Conservation (phyloP, 2,888 invertebrate species). For the Mesorhabditis spiculigera region DNA sequence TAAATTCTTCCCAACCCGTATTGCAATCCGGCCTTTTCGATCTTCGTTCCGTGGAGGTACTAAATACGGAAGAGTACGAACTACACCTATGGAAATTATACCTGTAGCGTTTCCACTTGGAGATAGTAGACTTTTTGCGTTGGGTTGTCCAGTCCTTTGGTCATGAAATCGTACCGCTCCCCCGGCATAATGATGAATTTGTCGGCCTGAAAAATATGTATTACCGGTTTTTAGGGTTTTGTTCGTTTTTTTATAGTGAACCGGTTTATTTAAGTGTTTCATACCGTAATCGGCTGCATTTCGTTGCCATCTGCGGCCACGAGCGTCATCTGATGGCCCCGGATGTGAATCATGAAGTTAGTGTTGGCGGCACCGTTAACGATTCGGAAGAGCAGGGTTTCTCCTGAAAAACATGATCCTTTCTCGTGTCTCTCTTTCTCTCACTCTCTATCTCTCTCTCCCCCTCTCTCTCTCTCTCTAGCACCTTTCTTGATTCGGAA, state of each 20-base stretch:
- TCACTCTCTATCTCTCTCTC: too few relatives aligned
- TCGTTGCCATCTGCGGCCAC: slow-evolving; percentile 50
- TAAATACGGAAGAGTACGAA: too few relatives aligned
- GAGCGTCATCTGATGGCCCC: slow-evolving; percentile 44
- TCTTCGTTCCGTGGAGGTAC: too few relatives aligned
- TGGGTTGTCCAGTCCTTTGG: slow-evolving; percentile 33
- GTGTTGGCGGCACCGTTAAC: slow-evolving; percentile 50
- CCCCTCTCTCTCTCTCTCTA: too few relatives aligned
- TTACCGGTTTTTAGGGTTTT: too few relatives aligned
- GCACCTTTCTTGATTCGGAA: slow-evolving; percentile 33
- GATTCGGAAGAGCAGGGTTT: slow-evolving; percentile 38
- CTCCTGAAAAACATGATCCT: slow-evolving; percentile 18
- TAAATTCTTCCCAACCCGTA: too few relatives aligned
- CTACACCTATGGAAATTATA: not conserved
- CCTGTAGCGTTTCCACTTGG: slow-evolving; percentile 25
- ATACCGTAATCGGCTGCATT: slow-evolving; percentile 35
- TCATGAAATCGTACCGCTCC: slow-evolving; percentile 51
- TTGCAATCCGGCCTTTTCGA: too few relatives aligned
- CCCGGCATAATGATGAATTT: slow-evolving; percentile 50
- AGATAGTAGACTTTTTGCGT: slow-evolving; percentile 31
- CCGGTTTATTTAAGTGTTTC: not conserved
- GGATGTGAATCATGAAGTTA: slow-evolving; percentile 45
- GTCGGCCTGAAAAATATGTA: slow-evolving; percentile 20
- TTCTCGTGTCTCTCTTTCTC: not conserved
- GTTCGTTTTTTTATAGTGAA: too few relatives aligned